A percentile compares a stretch with the other conserved stretches of the same genome.
phyloP scores from a whole-genome alignment of 2,797 vertebrate species.

The Pteropus rufus region DNA sequence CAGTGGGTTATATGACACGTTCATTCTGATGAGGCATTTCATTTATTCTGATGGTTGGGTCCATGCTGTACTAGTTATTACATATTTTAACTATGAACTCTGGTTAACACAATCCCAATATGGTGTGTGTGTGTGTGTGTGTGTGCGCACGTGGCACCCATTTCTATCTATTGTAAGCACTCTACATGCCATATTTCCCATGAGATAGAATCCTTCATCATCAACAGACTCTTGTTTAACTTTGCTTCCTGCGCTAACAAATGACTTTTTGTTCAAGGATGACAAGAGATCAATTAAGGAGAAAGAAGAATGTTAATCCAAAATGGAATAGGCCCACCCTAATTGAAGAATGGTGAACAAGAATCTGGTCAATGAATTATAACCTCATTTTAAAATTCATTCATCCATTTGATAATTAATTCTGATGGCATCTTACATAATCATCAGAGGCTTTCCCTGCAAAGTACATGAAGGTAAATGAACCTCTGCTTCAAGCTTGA shows the following conservation, averaged over 20 bases:
- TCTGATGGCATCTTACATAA: constrained; percentile 69
- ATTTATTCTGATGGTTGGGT: not conserved
- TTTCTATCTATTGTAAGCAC: not conserved
- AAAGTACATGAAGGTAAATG: constrained; percentile 75
- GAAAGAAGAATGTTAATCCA: constrained; percentile 59
- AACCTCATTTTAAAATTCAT: constrained; percentile 69
- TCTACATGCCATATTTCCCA: not conserved
- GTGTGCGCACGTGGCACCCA: not conserved
- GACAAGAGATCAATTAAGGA: constrained; percentile 59
- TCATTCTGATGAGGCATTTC: not conserved
- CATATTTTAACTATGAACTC: not conserved
- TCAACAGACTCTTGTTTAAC: constrained; percentile 34
- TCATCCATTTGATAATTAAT: constrained; percentile 73
- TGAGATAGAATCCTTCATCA: not conserved
- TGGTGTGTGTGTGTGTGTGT: not conserved
- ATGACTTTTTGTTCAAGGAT: constrained; percentile 54
- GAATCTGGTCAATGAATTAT: constrained; percentile 67
- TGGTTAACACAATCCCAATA: not conserved
- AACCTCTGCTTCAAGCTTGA: constrained; percentile 63
- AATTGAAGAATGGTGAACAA: constrained; percentile 68
- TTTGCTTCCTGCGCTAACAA: constrained; percentile 47
- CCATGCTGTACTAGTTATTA: not conserved
- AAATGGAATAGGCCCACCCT: constrained; percentile 38
- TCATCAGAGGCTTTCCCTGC: constrained; percentile 52
- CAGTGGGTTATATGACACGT: not conserved